These are phyloP conservation scores for Enoplolaimus lenunculus DNA, from an alignment of 2,888 invertebrate genomes.

Conservation along the genomic window DNA sequence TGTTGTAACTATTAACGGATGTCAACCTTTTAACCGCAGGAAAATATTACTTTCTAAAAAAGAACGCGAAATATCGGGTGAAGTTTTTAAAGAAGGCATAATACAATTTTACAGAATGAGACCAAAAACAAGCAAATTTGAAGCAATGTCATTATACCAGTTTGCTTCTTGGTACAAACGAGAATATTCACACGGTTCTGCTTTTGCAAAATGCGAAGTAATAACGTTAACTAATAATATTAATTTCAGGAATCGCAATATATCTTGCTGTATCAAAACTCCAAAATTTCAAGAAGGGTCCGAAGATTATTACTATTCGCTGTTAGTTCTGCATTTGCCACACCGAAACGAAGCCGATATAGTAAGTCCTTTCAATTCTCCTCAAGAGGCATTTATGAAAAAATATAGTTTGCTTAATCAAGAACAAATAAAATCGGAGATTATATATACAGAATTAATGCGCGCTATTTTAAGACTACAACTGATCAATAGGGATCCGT, in stretches of 20 bases:
- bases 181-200: not conserved
- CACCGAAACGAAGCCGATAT: not conserved
- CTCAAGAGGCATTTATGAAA: not conserved
- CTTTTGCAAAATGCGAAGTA: not conserved
- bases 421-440: not conserved
- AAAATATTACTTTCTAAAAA: not conserved
- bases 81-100: not conserved
- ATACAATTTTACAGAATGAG: not conserved
- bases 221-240: not conserved
- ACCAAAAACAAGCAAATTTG: not conserved
- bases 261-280: not conserved
- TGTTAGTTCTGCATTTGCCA: not conserved
- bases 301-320: constrained; percentile 10
- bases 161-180: not conserved
- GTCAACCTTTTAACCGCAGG: not conserved
- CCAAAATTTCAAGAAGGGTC: constrained; percentile 4
- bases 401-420: not conserved
- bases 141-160: not conserved
- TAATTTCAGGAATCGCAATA: not conserved
- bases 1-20: not conserved
- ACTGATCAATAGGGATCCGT: no score
- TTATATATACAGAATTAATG: not conserved
- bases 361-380: not conserved
- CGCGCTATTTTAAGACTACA: no score
- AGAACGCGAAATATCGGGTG: not conserved